Base-by-base conservation (phyloP, 1,140 invertebrate genomes). In the Penaeus vannamei region DNA sequence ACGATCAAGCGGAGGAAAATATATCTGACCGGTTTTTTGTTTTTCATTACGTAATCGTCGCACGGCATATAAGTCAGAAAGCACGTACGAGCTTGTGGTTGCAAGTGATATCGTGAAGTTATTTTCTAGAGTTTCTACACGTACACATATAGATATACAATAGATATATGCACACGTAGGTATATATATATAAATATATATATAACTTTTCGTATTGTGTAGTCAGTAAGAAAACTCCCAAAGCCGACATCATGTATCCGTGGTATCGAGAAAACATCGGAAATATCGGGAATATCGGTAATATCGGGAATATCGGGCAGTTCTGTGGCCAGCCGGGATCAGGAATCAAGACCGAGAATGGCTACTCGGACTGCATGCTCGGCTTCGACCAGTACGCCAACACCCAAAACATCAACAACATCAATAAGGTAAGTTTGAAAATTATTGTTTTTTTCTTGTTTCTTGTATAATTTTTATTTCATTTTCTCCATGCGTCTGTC, bases 341-440 rank as follows among this genome's bases (percentile, higher is more conserved):
- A 14, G 87, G 87, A 20, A 89, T 89, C 81, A 89, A 89, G 46
- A 89, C 82, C 26, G 87, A 89, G 82, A 89, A 89, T 89, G 87
- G 87, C 66, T 89, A 89, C 81, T 84, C 87, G 42, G 87, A 89
- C 87, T 89, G 87, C 32, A 89, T 89, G 87, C 60, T 84, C 32
- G 87, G 81, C 64, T 89, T 89, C 36, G 87, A 89, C 66, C 87
- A 89, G 87, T 89, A 89, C 87, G 42, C 87, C 81, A 89, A 89
- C 87, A 89, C 87, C 46, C 87, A 89, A 32, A 89, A 89, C 72
- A 89, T 89, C 81, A 89, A 89, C 87, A 88, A 88, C 86, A 89
- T 89, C 87, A 89, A 89, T 79, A 89, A 89, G 87, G 87, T 89
- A 32, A 84, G 82, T 84, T 20, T 12, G 5, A 2, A 53, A 29